Evolutionary conservation across 1,140 invertebrate species (phyloP).

Genomic region (Lepidurus arcticus): DNA sequence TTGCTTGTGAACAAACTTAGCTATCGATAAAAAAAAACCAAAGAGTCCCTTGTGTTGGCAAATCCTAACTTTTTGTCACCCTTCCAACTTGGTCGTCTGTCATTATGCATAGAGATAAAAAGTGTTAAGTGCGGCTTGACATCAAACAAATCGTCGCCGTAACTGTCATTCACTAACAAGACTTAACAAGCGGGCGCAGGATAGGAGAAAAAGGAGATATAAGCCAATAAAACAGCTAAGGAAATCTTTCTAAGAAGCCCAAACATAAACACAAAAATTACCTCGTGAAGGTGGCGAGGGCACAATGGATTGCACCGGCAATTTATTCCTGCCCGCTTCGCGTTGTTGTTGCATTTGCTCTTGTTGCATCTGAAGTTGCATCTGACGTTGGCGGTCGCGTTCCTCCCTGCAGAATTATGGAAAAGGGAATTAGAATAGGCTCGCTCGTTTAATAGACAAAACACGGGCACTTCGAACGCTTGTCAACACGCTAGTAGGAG

Average conservation of each 20-base stretch:
- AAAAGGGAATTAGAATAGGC: background rate
- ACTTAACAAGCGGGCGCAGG: background rate
- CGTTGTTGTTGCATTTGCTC: conserved; percentile 33
- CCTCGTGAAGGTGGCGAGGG: background rate
- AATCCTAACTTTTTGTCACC: background rate
- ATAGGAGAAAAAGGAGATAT: background rate
- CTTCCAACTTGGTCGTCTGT: background rate
- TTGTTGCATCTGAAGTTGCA: conserved; percentile 37
- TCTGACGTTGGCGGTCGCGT: conserved; percentile 38
- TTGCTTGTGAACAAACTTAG: too few relatives aligned
- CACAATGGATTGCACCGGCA: background rate
- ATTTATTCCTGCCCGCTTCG: background rate
- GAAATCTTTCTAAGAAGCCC: background rate
- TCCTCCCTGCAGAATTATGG: conserved; percentile 38
- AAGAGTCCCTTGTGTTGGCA: background rate
- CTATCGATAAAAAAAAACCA: too few relatives aligned
- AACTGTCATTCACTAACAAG: background rate
- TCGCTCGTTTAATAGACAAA: background rate
- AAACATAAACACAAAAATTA: background rate
- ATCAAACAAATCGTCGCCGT: background rate
- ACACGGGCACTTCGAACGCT: background rate
- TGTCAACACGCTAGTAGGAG: background rate
- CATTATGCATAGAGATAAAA: background rate
- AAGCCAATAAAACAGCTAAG: background rate
- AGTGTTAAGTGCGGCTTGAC: background rate